Percentiles rank a stretch among this genome's conserved stretches.
These are phyloP conservation scores for Cephus rjabovi DNA, from an alignment of 2,888 invertebrate genomes.

Conservation along the genomic window DNA sequence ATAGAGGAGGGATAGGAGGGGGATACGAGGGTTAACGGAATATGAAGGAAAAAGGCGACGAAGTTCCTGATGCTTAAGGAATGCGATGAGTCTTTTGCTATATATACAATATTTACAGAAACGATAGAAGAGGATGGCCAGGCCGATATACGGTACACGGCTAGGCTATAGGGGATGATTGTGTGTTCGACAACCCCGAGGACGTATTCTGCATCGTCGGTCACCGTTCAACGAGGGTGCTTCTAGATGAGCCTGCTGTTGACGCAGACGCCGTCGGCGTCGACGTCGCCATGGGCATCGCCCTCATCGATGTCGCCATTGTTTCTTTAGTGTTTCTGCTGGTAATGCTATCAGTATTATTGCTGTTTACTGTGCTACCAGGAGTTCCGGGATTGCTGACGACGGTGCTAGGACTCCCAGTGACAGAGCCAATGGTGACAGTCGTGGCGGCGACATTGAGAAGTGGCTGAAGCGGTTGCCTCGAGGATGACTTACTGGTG, in stretches of 20 bases:
- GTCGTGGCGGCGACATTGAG: slow-evolving; percentile 81
- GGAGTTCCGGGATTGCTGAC: slow-evolving; percentile 66
- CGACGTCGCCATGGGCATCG: slow-evolving; percentile 14
- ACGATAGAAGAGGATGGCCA: background rate
- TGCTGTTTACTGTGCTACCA: background rate
- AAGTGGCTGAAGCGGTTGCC: slow-evolving; percentile 76
- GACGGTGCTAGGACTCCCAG: slow-evolving; percentile 26
- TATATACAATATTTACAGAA: slow-evolving; percentile 56
- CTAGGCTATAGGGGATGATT: background rate
- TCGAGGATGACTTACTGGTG: slow-evolving; percentile 65
- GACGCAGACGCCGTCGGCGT: slow-evolving; percentile 14
- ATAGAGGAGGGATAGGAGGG: background rate
- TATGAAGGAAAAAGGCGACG: background rate
- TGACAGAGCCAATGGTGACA: slow-evolving; percentile 52
- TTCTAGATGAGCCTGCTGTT: background rate
- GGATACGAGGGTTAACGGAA: background rate
- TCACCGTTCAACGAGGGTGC: slow-evolving; percentile 54
- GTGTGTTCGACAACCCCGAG: slow-evolving; percentile 12
- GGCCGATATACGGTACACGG: slow-evolving; percentile 1
- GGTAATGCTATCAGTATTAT: background rate
- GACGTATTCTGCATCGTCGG: slow-evolving; percentile 32
- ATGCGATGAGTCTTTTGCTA: slow-evolving; percentile 50
- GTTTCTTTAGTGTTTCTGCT: background rate
- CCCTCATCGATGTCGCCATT: slow-evolving; percentile 15
- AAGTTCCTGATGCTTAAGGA: slow-evolving; percentile 42